These are phyloP conservation scores for Dicrurus megarhynchus DNA, from an alignment of 2,113 vertebrate genomes.

Conservation along the genomic window DNA sequence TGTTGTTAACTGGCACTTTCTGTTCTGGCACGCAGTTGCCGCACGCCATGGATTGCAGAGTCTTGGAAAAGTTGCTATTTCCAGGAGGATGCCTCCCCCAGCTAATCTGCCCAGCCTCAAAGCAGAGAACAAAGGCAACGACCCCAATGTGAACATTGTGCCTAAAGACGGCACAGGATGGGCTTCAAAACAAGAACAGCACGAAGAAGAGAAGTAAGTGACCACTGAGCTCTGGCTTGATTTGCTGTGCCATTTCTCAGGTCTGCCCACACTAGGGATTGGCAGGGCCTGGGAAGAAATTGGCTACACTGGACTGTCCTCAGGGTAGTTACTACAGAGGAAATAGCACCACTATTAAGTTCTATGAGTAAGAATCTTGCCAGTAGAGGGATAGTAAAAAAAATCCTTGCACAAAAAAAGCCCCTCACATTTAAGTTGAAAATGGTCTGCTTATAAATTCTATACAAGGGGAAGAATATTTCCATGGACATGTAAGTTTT, in stretches of 20 bases:
- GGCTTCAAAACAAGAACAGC: constrained; percentile 91
- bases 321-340: neutral
- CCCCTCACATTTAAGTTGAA: neutral
- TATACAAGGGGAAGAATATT: neutral
- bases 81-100: constrained; percentile 96
- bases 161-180: constrained; percentile 97
- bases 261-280: neutral
- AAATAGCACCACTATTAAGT: neutral
- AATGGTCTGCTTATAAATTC: neutral
- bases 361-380: neutral
- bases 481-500: neutral
- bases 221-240: neutral
- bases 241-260: neutral
- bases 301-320: neutral
- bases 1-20: neutral
- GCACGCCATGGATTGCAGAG: constrained; percentile 99
- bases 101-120: constrained; percentile 97
- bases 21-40: constrained; percentile 77
- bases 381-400: neutral
- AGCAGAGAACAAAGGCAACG: constrained; percentile 99
- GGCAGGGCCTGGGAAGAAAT: neutral
- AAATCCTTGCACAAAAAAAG: accelerated
- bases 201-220: constrained; percentile 90
- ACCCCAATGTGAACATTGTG: constrained; percentile 98
- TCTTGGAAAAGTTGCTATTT: constrained; percentile 97